phyloP scores from a whole-genome alignment of 2,797 vertebrate genomes.

The Gymnothorax javanicus region DNA sequence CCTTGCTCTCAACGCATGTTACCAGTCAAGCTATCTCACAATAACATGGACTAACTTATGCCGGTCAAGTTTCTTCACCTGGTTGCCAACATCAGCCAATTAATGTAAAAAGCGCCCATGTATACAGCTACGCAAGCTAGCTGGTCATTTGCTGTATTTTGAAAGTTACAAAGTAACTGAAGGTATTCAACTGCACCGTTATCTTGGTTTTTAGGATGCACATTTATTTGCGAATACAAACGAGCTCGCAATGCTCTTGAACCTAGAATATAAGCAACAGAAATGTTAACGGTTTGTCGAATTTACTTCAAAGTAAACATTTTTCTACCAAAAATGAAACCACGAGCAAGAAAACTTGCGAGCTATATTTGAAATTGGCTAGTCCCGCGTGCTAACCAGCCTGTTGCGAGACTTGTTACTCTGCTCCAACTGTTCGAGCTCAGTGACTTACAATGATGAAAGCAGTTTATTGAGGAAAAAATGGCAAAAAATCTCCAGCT shows the following conservation, averaged over 20 bases:
- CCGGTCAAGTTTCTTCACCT: conserved; percentile 9
- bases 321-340: conserved; percentile 23
- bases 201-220: too few relatives aligned
- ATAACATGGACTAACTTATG: not conserved
- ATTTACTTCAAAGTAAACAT: conserved; percentile 16
- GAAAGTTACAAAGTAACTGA: conserved; percentile 17
- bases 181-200: not conserved
- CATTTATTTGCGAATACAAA: too few relatives aligned
- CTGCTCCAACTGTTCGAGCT: conserved; percentile 49
- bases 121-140: conserved; percentile 8
- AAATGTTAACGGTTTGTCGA: conserved; percentile 14
- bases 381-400: conserved; percentile 33
- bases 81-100: not conserved
- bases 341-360: not conserved
- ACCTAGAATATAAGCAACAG: not conserved
- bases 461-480: conserved; percentile 55
- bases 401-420: conserved; percentile 46
- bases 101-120: not conserved
- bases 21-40: not conserved
- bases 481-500: conserved; percentile 52
- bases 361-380: not conserved
- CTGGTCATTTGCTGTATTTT: conserved; percentile 18
- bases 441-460: conserved; percentile 55
- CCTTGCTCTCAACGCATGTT: not conserved
- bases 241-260: too few relatives aligned